Conservation (phyloP, 2,113 vertebrate species). For the Peromyscus maniculatus region DNA sequence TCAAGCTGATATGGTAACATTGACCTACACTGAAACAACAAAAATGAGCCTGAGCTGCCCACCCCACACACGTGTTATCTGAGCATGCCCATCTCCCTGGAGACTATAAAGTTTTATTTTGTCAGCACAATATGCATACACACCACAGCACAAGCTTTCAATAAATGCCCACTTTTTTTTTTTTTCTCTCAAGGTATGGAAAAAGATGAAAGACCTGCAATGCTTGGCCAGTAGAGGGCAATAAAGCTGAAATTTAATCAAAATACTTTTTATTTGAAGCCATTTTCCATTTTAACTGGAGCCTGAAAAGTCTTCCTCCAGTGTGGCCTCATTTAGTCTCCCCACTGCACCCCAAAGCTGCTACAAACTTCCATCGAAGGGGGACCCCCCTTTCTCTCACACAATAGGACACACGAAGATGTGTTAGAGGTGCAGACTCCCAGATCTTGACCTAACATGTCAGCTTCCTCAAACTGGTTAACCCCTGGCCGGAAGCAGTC, state of each 20-base stretch:
- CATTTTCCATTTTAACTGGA: background rate
- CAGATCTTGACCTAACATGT: background rate
- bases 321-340: background rate
- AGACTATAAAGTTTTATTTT: background rate
- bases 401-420: fast-evolving
- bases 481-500: background rate
- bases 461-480: background rate
- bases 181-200: background rate
- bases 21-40: background rate
- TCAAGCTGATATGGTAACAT: background rate
- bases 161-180: background rate
- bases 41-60: background rate
- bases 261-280: background rate
- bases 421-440: background rate
- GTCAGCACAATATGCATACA: background rate
- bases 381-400: background rate
- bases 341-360: background rate
- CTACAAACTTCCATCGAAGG: background rate
- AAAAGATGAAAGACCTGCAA: background rate
- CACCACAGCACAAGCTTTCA: background rate
- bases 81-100: background rate
- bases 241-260: slow-evolving; percentile 35
- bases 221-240: slow-evolving; percentile 42
- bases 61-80: background rate
- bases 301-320: background rate